These are phyloP conservation scores for Sebastes matsubarae DNA, from an alignment of 2,797 vertebrate genomes.

Conservation along the genomic window DNA sequence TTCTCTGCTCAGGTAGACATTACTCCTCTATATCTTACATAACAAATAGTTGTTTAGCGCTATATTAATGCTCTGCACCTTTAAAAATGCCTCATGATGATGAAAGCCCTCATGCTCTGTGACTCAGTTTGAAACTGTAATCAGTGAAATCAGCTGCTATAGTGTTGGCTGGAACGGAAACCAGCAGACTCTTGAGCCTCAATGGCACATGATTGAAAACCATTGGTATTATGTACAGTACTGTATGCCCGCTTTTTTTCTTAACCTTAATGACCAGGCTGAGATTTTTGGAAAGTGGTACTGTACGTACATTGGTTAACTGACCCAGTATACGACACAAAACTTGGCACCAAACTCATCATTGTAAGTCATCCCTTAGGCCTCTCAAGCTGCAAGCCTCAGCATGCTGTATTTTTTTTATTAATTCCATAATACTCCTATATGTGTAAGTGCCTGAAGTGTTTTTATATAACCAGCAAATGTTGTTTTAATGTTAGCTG, in stretches of 20 bases:
- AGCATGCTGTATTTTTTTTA: neutral
- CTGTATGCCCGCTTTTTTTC: neutral
- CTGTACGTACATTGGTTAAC: neutral
- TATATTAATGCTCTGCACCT: neutral
- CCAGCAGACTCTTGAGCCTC: slow-evolving; percentile 45
- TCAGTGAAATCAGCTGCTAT: slow-evolving; percentile 59
- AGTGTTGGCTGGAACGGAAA: slow-evolving; percentile 36
- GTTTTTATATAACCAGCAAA: neutral
- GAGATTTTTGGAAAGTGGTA: slow-evolving; percentile 11
- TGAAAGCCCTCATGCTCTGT: neutral
- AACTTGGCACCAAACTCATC: neutral
- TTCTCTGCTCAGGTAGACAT: neutral
- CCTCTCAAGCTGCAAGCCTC: neutral
- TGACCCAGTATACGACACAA: neutral
- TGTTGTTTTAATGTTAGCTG: no score
- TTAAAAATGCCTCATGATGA: slow-evolving; percentile 3
- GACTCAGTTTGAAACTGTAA: slow-evolving; percentile 44
- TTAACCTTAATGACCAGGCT: slow-evolving; percentile 2
- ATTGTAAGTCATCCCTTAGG: neutral
- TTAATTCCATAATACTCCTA: neutral
- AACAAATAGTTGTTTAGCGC: neutral
- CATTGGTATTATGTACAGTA: neutral
- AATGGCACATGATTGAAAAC: slow-evolving; percentile 54
- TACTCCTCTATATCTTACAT: neutral
- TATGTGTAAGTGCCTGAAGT: neutral